Conservation (phyloP, 2,113 vertebrate species). For the Gorsachius goisagi region DNA sequence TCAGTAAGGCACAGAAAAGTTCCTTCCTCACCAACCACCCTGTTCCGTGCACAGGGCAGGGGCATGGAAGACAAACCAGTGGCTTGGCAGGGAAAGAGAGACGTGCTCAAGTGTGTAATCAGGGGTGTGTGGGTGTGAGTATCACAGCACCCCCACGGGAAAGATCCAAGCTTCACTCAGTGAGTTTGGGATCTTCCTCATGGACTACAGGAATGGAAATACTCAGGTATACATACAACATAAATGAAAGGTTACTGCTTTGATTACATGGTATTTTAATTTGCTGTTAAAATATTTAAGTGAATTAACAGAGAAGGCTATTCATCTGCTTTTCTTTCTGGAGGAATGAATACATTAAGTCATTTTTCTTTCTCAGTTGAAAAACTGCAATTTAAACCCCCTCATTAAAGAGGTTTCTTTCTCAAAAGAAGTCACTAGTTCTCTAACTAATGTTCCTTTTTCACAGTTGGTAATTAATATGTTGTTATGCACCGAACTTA, state of each 20-base stretch:
- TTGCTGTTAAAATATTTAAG: neutral
- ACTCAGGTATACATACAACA: neutral
- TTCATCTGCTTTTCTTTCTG: neutral
- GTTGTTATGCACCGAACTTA: constrained; percentile 20
- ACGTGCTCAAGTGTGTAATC: neutral
- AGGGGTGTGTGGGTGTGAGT: too few species aligned
- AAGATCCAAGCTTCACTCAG: fast-evolving
- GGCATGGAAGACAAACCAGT: fast-evolving
- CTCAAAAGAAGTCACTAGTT: neutral
- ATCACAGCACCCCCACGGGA: neutral
- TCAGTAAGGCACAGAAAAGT: neutral
- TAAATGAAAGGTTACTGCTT: neutral
- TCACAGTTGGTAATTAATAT: constrained; percentile 6
- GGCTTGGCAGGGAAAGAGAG: neutral
- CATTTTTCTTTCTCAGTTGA: neutral
- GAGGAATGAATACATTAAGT: neutral
- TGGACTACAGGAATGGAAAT: neutral
- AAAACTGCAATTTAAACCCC: neutral
- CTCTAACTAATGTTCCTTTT: neutral
- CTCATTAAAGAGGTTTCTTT: neutral
- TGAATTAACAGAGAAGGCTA: neutral
- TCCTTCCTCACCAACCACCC: neutral
- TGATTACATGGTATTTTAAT: neutral
- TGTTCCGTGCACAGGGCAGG: neutral
- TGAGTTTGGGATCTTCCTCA: neutral